Evolutionary conservation across 2,888 invertebrate species (phyloP).

Genomic region (Celastrina argiolus): DNA sequence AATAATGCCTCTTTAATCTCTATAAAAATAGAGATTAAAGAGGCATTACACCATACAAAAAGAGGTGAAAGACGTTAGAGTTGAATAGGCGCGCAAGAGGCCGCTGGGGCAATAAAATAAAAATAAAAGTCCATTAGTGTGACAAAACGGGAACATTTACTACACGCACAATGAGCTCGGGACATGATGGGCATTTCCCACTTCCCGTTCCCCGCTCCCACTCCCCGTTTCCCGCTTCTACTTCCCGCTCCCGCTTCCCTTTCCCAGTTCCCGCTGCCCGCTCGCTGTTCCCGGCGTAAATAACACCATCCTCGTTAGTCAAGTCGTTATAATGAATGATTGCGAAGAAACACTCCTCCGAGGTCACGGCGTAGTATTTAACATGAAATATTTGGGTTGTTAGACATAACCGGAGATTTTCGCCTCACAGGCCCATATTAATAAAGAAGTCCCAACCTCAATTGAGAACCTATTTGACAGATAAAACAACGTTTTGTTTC

Average conservation of each 20-base stretch:
- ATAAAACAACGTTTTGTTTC: no score
- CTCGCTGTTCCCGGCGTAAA: not conserved
- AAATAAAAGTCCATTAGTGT: constrained; percentile 13
- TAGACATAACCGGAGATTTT: not conserved
- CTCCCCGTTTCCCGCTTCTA: not conserved
- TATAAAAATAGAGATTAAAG: not conserved
- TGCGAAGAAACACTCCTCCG: constrained; percentile 1
- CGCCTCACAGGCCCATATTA: not conserved
- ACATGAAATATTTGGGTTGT: not conserved
- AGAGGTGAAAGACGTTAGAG: not conserved
- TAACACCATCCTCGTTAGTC: constrained; percentile 7
- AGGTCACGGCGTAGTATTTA: not conserved
- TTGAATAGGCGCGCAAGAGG: not conserved
- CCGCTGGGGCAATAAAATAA: not conserved
- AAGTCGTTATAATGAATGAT: constrained; percentile 5
- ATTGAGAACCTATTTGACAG: no score
- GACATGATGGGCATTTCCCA: not conserved
- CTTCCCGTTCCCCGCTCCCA: not conserved
- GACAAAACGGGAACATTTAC: constrained; percentile 11
- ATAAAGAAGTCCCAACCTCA: no score
- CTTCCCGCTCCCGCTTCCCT: not conserved
- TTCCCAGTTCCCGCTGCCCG: not conserved
- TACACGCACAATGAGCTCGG: not conserved
- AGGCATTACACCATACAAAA: not conserved
- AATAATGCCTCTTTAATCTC: no score